These are phyloP conservation scores for Scolopax rusticola DNA, from an alignment of 2,797 vertebrate species.

Conservation along the genomic window DNA sequence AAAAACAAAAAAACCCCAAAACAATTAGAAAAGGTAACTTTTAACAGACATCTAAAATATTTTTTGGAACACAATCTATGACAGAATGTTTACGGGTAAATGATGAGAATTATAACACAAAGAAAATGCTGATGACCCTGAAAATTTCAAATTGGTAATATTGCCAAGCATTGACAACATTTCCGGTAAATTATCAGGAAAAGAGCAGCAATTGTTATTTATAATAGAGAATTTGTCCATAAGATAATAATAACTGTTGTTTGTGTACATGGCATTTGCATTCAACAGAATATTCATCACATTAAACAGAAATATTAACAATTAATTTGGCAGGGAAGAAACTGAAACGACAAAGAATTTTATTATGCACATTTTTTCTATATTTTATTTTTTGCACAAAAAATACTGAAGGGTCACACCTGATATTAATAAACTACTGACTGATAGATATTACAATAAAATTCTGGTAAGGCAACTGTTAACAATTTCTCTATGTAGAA, in stretches of 20 bases:
- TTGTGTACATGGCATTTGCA: not conserved
- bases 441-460: not conserved
- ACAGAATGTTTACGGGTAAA: not conserved
- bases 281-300: not conserved
- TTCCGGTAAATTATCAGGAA: not conserved
- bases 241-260: not conserved
- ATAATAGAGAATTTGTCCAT: not conserved
- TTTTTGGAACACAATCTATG: not conserved
- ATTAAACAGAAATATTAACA: not conserved
- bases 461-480: not conserved
- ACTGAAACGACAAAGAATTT: not conserved
- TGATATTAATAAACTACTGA: not conserved
- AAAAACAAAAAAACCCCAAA: not conserved
- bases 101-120: not conserved
- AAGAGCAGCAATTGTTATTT: not conserved
- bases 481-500: not conserved
- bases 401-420: not conserved
- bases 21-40: fast-evolving
- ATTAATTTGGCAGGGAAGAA: not conserved
- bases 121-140: not conserved
- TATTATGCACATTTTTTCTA: not conserved
- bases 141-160: not conserved
- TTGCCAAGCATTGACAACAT: not conserved
- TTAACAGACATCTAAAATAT: not conserved
- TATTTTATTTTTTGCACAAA: not conserved